Evolutionary conservation across 2,888 invertebrate genomes (phyloP), one percentile per base, ranked within the genome.

Genomic region (Fissipunctia ypsillon): DNA sequence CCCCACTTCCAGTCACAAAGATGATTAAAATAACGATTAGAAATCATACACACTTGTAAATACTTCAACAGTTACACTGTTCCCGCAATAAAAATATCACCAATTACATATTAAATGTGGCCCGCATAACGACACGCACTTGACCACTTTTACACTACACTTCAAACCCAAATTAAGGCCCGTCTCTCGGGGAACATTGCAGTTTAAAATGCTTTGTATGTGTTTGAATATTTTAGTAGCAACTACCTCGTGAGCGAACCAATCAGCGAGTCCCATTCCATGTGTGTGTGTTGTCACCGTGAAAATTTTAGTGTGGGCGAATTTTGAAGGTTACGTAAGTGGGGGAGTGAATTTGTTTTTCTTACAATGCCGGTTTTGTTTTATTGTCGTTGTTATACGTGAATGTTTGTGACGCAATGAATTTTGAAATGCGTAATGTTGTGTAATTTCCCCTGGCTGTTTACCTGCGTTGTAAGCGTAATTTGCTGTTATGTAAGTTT

Each of bases 211-310:
- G 75, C 71, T 84, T 86, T 86, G 87, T 87, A 77, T 86, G 78
- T 72, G 70, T 83, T 74, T 89, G 82, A 89, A 90, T 90, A 89
- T 88, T 89, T 89, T 81, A 89, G 83, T 70, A 80, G 73, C 77
- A 76, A 84, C 81, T 83, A 84, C 84, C 76, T 78, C 60, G 75
- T 73, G 77, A 77, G 65, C 64, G 72, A 65, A 77, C 89, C 87
- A 88, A 88, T 87, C 82, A 78, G 64, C 76, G 64, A 28, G 56
- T 56, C 66, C 69, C 52, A 71, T 81, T 77, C 57, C 68, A 72
- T 78, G 88, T 87, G 82, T 87, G 82, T 85, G 82, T 12, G 80
- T 81, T 22, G 54, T 64, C n/a, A 69, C 65, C 59, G 66, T 82
- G 67, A 83, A 81, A 79, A 76, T 73, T 83, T 65, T 66, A 80